Percentiles rank a stretch among this genome's conserved stretches.
Conservation (phyloP, 1,140 invertebrate species). For the Magallana ariakensis region DNA sequence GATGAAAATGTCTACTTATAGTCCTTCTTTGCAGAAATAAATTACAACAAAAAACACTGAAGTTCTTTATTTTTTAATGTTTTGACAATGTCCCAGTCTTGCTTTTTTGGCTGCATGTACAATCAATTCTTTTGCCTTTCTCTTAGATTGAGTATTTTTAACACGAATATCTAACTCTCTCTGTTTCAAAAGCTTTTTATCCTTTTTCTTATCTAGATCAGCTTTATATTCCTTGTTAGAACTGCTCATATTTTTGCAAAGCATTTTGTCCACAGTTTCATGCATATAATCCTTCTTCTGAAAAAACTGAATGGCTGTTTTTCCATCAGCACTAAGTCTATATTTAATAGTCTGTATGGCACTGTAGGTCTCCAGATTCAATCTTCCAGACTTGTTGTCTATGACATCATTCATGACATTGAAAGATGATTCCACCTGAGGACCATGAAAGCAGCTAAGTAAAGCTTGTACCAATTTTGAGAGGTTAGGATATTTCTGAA, state of each 20-base stretch:
- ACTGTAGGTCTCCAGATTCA: constrained; percentile 55
- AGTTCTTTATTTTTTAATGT: no score
- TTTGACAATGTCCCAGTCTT: neutral
- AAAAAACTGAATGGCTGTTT: constrained; percentile 36
- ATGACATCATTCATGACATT: constrained; percentile 59
- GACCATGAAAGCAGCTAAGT: constrained; percentile 58
- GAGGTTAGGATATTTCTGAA: constrained; percentile 37
- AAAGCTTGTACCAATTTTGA: constrained; percentile 48
- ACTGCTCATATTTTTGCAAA: constrained; percentile 32
- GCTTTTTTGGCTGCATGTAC: constrained; percentile 43
- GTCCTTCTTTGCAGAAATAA: no score
- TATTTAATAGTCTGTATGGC: constrained; percentile 58
- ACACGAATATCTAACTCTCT: neutral
- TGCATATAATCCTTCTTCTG: constrained; percentile 43
- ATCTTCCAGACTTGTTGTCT: constrained; percentile 52
- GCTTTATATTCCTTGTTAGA: constrained; percentile 24
- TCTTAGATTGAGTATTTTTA: neutral
- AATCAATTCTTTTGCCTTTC: constrained; percentile 8
- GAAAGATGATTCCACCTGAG: constrained; percentile 53
- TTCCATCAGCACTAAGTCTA: constrained; percentile 35
- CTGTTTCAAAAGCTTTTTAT: neutral
- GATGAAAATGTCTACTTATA: no score
- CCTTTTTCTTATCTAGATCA: constrained; percentile 41
- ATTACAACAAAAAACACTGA: no score
- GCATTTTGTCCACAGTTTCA: constrained; percentile 22